Evolutionary conservation across 2,888 invertebrate genomes (phyloP).

Genomic region (Galeruca laticollis): DNA sequence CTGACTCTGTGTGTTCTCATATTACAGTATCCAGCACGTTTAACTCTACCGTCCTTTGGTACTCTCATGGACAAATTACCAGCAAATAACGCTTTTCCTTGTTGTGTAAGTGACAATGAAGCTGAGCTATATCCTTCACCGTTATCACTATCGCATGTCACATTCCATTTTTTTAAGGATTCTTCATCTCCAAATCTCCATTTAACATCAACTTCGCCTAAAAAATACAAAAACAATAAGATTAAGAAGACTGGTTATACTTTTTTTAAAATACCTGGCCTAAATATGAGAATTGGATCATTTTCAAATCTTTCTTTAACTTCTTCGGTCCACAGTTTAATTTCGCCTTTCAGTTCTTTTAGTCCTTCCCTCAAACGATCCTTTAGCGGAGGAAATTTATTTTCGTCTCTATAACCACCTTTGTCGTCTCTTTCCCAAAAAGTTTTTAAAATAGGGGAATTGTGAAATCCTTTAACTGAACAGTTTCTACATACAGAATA

Average conservation of each 20-base stretch:
- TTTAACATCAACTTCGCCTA: conserved; percentile 76
- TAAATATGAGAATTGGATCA: conserved; percentile 57
- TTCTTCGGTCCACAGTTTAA: conserved; percentile 76
- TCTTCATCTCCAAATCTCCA: conserved; percentile 78
- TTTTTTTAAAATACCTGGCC: conserved; percentile 29
- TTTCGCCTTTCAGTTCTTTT: conserved; percentile 76
- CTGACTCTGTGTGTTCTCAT: conserved; percentile 76
- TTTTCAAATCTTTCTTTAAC: conserved; percentile 65
- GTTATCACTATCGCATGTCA: conserved; percentile 85
- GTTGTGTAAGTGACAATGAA: conserved; percentile 74
- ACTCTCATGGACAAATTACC: conserved; percentile 78
- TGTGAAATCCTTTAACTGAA: conserved; percentile 50
- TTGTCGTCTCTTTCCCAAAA: conserved; percentile 74
- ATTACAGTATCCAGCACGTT: conserved; percentile 86
- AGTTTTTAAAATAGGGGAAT: conserved; percentile 54
- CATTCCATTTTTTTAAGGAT: conserved; percentile 77
- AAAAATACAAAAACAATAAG: conserved; percentile 52
- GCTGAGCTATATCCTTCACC: conserved; percentile 82
- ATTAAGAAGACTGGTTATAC: conserved; percentile 51
- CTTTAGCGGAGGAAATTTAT: conserved; percentile 66
- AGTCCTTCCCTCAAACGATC: conserved; percentile 75
- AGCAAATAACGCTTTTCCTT: conserved; percentile 79
- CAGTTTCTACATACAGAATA: conserved; percentile 32
- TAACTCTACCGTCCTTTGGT: conserved; percentile 84
- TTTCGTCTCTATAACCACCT: conserved; percentile 70